Base-by-base conservation (phyloP, 2,797 vertebrate genomes). In the Aotus griseimembra region DNA sequence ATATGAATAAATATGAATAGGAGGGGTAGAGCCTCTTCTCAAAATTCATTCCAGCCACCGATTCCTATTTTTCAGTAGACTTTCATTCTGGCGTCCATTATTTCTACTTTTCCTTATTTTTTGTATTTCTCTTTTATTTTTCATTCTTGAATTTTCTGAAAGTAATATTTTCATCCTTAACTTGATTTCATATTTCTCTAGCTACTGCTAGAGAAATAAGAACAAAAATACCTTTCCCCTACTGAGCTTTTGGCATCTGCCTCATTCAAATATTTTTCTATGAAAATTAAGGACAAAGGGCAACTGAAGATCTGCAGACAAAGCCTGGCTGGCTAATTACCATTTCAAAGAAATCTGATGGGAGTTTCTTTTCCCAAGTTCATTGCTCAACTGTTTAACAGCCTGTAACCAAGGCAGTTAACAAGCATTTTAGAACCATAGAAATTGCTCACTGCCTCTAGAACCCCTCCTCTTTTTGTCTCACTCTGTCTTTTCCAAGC, bases 51-150 rank as follows among this genome's bases (percentile, higher is more conserved):
- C 48, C 26, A 85, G 22, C 48, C 12, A 81, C 17, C 2, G 4
- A n/a, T 13, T 82, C 46, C 33, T 70, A 1, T 39, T 67, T 48
- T 46, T 88, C 41, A n/a, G 30, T 11, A 72, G 36, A 36, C 57
- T 80, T 88, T 81, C 50, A 17, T 96, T 76, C 70, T 83, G 46
- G 11, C 44, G 76, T 96, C 58, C 52, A 90, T 90, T 82, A 64
- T 94, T 88, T 84, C 14, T 7, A 57, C 26, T 70, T 79, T 88
- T 87, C 26, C 75, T 2, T 52, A 70, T 76, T 79, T 17, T 84
- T 95, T 75, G 20, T 15, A 48, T 75, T 90, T 76, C 30, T 19
- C 6, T 24, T 90, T 93, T 94, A 80, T 55, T 84, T 81, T 85
- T 94, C 19, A 50, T 50, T 76, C 48, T 88, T 11, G 2, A 93